phyloP scores from a whole-genome alignment of 2,113 vertebrate species.

The Vidua chalybeata region DNA sequence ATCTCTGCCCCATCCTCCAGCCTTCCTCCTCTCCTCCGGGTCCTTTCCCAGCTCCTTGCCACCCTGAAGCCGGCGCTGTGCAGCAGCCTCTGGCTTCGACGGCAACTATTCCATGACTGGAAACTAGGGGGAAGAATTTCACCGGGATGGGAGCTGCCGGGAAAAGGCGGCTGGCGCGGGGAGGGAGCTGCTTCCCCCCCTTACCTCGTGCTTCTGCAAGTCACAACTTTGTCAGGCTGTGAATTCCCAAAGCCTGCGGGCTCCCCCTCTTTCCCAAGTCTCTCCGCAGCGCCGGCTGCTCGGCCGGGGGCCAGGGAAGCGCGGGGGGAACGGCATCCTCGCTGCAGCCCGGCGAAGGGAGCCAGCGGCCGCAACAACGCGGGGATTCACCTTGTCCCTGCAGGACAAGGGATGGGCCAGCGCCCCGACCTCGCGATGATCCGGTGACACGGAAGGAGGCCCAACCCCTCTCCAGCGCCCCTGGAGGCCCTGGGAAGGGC shows the following conservation, averaged over 20 bases:
- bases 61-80: not conserved
- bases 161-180: not conserved
- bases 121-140: slow-evolving; percentile 40
- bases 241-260: not conserved
- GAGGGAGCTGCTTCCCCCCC: not conserved
- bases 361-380: accelerated
- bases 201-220: not conserved
- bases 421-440: accelerated
- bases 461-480: not conserved
- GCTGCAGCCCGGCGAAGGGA: accelerated
- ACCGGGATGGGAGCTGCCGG: not conserved
- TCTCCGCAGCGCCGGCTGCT: not conserved
- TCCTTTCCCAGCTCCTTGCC: accelerated
- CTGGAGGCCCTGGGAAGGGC: not conserved
- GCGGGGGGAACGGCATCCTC: not conserved
- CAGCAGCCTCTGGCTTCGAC: not conserved
- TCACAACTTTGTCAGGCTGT: not conserved
- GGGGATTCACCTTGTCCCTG: too few species aligned
- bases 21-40: not conserved
- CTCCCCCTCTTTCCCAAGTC: too few species aligned
- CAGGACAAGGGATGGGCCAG: accelerated
- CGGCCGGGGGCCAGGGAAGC: not conserved
- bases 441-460: accelerated
- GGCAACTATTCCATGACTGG: not conserved
- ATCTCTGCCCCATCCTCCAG: not conserved